Base-by-base conservation (phyloP, 2,797 vertebrate genomes). In the Okamejei kenojei region DNA sequence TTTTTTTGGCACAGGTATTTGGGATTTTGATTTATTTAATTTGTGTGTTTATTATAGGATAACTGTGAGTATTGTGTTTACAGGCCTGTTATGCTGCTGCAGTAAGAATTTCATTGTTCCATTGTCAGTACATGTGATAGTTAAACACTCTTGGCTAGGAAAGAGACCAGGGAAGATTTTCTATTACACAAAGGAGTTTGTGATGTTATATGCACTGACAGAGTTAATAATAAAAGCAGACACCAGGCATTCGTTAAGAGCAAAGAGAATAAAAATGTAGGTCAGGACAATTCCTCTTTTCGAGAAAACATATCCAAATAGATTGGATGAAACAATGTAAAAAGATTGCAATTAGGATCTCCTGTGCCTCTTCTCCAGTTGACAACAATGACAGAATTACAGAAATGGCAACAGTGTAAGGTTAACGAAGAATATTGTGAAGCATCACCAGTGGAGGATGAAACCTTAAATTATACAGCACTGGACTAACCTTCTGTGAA, bases 401-500 rank as follows among this genome's bases (percentile, higher is more conserved):
- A 73, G 71, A 73, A 73, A 32, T 32, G 1, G 77, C 32, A 13
- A 38, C 1, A 19, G 58, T 29, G 58, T 32, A n/a, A 65, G 1
- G 17, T 86, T 65, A 86, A 15, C 8, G 32, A 65, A 32, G 17
- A 63, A 13, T 86, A 2, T 13, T 63, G 58, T 29, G 45, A 63
- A n/a, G 8, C 61, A 65, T 32, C 11, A 86, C n/a, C 21, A 26
- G 84, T 35, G 7, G n/a, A 68, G 61, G 84, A 21, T 88, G 7
- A 88, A 63, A 88, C 58, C 29, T n/a, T 65, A 68, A 68, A 88
- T 88, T 65, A 32, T 9, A 84, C 63, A 1, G 63, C 61, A 21
- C 61, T 88, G 11, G 71, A 95, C 96, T 80, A 95, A 99, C 99
- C 99, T 98, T 99, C 98, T 38, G 98, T 99, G 94, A 97, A 98